A percentile compares a stretch with the other conserved stretches of the same genome.
Evolutionary conservation across 2,888 invertebrate genomes (phyloP).

Genomic region (Pemphredon lugubris): DNA sequence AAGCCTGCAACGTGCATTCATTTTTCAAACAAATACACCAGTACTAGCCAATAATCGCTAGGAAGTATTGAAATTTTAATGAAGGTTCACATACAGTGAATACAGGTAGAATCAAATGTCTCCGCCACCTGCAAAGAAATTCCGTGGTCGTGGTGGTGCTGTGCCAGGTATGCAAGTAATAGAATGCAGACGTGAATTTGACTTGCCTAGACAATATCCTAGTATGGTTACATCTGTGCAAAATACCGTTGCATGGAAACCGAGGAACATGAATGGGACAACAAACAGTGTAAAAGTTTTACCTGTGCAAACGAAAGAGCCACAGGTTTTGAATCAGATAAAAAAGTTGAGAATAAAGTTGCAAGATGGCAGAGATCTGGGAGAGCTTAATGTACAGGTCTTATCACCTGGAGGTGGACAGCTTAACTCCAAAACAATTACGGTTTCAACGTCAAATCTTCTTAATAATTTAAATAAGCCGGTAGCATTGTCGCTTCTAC

Average conservation of each 20-base stretch:
- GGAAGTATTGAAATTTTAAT: too few species aligned
- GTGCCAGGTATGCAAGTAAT: neutral
- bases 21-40: neutral
- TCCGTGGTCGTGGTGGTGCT: neutral
- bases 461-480: neutral
- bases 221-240: constrained; percentile 40
- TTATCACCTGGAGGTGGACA: constrained; percentile 41
- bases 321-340: constrained; percentile 20
- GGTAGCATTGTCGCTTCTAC: neutral
- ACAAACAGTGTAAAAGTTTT: neutral
- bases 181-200: constrained; percentile 64
- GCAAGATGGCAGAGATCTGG: constrained; percentile 71
- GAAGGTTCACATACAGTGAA: too few species aligned
- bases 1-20: neutral
- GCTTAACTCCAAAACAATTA: constrained; percentile 56
- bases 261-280: neutral
- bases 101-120: too few species aligned
- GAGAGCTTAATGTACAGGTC: constrained; percentile 70
- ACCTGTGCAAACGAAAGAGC: neutral
- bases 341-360: constrained; percentile 70
- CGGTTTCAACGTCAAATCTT: constrained; percentile 33
- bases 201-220: constrained; percentile 69
- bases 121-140: neutral
- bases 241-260: neutral
- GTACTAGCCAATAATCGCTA: neutral